Evolutionary conservation across 92 coral and sea anemone genomes (phyloP).

Genomic region (Umimayanthus chanpuru): DNA sequence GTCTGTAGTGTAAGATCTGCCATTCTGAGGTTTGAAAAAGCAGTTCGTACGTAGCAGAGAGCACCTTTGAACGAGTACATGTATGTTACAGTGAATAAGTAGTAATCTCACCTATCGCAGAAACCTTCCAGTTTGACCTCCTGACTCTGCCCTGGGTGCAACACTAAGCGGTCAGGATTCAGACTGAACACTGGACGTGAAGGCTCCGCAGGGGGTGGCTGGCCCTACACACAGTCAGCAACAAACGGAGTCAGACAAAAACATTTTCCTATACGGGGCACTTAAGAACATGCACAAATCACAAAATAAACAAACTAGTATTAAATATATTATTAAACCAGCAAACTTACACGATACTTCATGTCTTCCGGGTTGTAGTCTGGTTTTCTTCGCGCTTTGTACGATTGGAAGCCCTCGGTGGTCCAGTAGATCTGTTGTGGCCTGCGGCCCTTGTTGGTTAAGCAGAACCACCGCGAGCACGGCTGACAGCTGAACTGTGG

Average conservation of each 20-base stretch:
- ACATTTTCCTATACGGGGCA: no score
- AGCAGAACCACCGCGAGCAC: slow-evolving; percentile 69
- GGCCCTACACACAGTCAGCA: slow-evolving; percentile 53
- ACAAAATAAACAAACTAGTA: not conserved
- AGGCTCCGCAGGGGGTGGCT: slow-evolving; percentile 79
- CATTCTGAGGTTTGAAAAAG: not conserved
- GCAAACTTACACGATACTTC: slow-evolving; percentile 74
- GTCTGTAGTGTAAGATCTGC: not conserved
- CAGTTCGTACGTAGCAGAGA: not conserved
- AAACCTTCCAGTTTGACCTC: slow-evolving; percentile 82
- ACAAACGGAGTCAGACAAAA: no score
- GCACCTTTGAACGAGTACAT: no score
- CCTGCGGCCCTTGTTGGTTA: slow-evolving; percentile 89
- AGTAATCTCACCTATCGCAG: slow-evolving; percentile 66
- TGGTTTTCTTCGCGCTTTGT: slow-evolving; percentile 83
- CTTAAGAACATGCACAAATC: no score
- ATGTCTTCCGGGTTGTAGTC: slow-evolving; percentile 89
- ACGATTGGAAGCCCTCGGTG: slow-evolving; percentile 89
- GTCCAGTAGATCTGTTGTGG: slow-evolving; percentile 99
- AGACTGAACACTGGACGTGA: slow-evolving; percentile 83
- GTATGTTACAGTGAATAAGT: not conserved
- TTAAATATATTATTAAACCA: not conserved
- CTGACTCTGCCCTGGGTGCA: slow-evolving; percentile 96
- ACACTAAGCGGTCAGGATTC: slow-evolving; percentile 90
- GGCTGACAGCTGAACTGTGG: slow-evolving; percentile 98